phyloP scores from a whole-genome alignment of 2,113 vertebrate genomes.

The Stomatorhinus ivindoensis region DNA sequence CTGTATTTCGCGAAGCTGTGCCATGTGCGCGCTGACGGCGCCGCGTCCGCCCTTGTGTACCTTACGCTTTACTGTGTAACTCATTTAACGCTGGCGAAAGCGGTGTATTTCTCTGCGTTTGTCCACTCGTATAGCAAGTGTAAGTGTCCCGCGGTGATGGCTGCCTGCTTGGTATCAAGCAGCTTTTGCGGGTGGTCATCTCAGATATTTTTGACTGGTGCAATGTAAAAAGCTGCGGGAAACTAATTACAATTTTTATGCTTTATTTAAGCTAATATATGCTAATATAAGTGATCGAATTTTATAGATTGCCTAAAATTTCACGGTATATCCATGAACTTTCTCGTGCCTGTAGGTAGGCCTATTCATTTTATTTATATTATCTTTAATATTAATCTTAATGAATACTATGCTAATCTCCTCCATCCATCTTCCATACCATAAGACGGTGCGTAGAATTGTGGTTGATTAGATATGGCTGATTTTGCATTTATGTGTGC shows the following conservation, averaged over 20 bases:
- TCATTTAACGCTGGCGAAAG: not conserved
- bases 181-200: not conserved
- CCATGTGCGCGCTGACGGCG: not conserved
- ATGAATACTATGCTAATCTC: not conserved
- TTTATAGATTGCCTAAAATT: not conserved
- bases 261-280: not conserved
- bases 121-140: not conserved
- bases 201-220: not conserved
- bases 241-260: not conserved
- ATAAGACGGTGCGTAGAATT: not conserved
- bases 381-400: not conserved
- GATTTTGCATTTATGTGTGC: not conserved
- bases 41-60: not conserved
- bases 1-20: not conserved
- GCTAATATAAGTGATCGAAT: not conserved
- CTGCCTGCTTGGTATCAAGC: not conserved
- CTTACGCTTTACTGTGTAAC: not conserved
- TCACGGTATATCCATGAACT: not conserved
- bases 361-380: not conserved
- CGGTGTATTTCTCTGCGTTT: not conserved
- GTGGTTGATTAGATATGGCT: not conserved
- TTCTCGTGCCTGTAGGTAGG: not conserved
- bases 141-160: not conserved
- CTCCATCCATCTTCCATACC: not conserved
- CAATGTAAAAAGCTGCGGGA: not conserved